A percentile compares a stretch with the other conserved stretches of the same genome.
Conservation (phyloP, 2,797 vertebrate species). For the Sebastes oblongus region DNA sequence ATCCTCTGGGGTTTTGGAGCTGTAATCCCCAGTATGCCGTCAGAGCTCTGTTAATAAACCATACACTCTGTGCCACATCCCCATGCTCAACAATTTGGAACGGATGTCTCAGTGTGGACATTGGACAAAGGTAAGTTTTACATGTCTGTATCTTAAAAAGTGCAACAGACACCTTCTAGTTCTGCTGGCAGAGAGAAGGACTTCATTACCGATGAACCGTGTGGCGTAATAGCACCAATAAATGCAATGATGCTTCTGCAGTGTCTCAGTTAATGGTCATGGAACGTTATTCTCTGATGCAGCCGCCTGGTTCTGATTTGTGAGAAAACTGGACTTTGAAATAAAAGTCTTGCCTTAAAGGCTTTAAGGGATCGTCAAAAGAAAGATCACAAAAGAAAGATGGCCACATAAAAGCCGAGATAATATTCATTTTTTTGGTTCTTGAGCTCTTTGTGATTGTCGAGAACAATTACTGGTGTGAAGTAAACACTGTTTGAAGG, state of each 20-base stretch:
- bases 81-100: constrained; percentile 6
- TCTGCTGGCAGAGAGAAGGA: not conserved
- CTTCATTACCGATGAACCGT: not conserved
- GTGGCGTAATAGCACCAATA: not conserved
- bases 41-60: constrained; percentile 23
- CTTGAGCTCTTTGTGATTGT: not conserved
- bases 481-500: not conserved
- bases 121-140: not conserved
- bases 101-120: not conserved
- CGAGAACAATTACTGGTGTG: not conserved
- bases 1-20: not conserved
- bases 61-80: not conserved
- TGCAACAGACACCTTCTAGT: not conserved
- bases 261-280: not conserved
- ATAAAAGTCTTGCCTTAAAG: not conserved
- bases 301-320: not conserved
- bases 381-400: not conserved
- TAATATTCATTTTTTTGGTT: not conserved
- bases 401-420: not conserved
- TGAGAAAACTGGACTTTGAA: not conserved
- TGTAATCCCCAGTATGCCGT: not conserved
- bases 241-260: not conserved
- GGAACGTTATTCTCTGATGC: not conserved
- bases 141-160: not conserved
- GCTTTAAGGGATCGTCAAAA: not conserved